These are phyloP conservation scores for Helarctos malayanus DNA, from an alignment of 2,797 vertebrate genomes.

Conservation along the genomic window DNA sequence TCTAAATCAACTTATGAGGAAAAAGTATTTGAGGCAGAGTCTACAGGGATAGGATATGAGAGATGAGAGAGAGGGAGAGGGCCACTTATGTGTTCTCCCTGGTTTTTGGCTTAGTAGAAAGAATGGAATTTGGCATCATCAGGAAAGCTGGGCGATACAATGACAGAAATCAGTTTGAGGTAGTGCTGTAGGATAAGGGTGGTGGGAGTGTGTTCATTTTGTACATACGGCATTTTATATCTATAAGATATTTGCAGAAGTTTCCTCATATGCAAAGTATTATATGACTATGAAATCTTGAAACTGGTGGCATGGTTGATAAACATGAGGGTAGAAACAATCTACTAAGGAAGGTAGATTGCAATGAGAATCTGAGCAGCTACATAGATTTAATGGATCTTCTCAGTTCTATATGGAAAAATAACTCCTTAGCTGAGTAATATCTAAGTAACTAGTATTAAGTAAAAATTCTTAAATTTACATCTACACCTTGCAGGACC, in stretches of 20 bases:
- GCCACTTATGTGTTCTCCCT: fast-evolving
- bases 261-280: background rate
- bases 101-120: background rate
- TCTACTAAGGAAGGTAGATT: background rate
- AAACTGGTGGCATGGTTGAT: background rate
- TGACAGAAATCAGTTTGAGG: background rate
- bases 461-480: background rate
- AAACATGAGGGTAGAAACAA: background rate
- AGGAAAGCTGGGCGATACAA: background rate
- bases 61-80: background rate
- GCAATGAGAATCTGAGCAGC: background rate
- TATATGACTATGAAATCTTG: background rate
- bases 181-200: background rate
- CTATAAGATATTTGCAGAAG: background rate
- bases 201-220: background rate
- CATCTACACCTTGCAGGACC: background rate
- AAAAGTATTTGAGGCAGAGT: background rate
- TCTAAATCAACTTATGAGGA: background rate
- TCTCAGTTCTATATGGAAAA: background rate
- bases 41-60: background rate
- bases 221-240: background rate
- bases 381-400: background rate
- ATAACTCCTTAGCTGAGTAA: background rate
- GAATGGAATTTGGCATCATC: background rate
- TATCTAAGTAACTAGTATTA: background rate